Conservation (phyloP, 1,140 invertebrate genomes). For the Centruroides sculpturatus region DNA sequence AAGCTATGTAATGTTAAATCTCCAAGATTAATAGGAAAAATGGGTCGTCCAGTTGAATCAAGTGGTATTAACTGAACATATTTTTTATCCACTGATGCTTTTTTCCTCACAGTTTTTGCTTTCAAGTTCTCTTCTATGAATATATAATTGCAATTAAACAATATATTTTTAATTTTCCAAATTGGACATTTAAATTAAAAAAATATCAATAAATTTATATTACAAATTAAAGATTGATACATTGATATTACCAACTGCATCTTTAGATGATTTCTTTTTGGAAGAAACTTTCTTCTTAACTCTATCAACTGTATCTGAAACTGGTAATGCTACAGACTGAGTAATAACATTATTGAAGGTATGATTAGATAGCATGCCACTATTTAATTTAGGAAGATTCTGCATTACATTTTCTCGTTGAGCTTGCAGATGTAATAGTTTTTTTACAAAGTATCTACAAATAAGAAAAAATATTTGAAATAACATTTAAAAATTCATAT, state of each 20-base stretch:
- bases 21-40: conserved; percentile 57
- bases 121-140: conserved; percentile 18
- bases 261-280: conserved; percentile 7
- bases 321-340: not conserved
- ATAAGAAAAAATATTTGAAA: too few relatives aligned
- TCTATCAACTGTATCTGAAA: not conserved
- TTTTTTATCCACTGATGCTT: conserved; percentile 25
- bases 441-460: too few relatives aligned
- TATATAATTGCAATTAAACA: not conserved
- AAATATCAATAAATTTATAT: not conserved
- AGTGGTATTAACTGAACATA: conserved; percentile 47
- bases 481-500: too few relatives aligned
- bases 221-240: not conserved
- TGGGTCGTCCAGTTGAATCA: conserved; percentile 48
- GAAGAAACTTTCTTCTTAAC: conserved; percentile 4
- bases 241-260: not conserved
- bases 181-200: too few relatives aligned
- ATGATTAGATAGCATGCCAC: not conserved
- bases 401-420: too few relatives aligned
- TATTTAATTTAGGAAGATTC: too few relatives aligned
- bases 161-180: too few relatives aligned
- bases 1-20: conserved; percentile 58
- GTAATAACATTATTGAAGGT: not conserved
- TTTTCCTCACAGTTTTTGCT: conserved; percentile 21
- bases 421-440: too few relatives aligned